Base-by-base conservation (phyloP, 64 coral and sea anemone species). In the Dendrophyllia cribrosa region DNA sequence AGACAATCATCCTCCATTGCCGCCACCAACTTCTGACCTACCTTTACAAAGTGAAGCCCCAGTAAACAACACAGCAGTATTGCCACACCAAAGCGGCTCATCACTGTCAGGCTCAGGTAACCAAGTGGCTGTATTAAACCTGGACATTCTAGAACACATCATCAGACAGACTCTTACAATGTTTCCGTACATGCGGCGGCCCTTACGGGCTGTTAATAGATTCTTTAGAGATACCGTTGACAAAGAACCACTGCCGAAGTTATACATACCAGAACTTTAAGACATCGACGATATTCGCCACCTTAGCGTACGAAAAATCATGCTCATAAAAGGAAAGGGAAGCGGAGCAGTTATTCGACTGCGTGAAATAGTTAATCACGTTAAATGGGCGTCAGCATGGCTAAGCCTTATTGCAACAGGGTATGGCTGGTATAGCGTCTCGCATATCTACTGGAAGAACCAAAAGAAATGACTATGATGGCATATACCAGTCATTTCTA, bases 151-250 rank as follows among this genome's bases (percentile, higher is more conserved):
- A 24, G 51, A 82, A 60, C 17, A 82, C 4, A 82, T 82, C 59
- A 82, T 82, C 17, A 82, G 51, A 60, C 55, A 60, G 59, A 59
- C 51, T n/a, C 25, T 82, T 13, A 17, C 51, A 60, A 59, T 82
- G 59, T 82, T n/a, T 56, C 51, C 78, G 17, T 82, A 82, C 26
- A 82, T 82, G 78, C 50, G 78, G 20, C 52, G 20, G 21, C 24
- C 78, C 52, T 82, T 62, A 61, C 58, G 52, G 22, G 78, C 78
- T 60, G 78, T 82, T 61, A 59, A 50, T 55, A 19, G 78, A 60
- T 82, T 82, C 55, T 82, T 82, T 26, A 82, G 55, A 60, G 24
- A 61, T 59, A 82, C 59, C 26, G 78, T 82, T 55, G 78, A 82
- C 51, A 22, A 60, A 82, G 19, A 82, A 68, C 82, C 45, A 21